These are phyloP conservation scores for Corythaeola cristata DNA, from an alignment of 2,113 vertebrate species.

Conservation along the genomic window DNA sequence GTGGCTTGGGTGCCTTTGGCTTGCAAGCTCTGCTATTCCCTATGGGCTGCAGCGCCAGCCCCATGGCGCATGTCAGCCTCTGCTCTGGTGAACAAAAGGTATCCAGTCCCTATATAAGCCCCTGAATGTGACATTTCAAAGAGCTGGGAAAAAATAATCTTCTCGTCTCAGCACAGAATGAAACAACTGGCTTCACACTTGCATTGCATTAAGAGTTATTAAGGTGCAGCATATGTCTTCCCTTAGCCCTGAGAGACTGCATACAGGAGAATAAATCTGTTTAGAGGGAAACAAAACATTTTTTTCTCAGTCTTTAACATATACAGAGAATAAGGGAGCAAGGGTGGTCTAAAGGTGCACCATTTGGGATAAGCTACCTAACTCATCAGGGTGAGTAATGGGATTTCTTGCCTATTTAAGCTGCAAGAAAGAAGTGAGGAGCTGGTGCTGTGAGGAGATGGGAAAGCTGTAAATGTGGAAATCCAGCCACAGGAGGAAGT, in stretches of 20 bases:
- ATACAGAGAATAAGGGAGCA: background rate
- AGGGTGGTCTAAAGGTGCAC: background rate
- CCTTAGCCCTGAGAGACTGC: background rate
- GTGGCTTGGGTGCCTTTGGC: background rate
- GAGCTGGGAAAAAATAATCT: background rate
- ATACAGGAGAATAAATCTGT: background rate
- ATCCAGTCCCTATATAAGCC: background rate
- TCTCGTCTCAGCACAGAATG: background rate
- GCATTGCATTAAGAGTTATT: background rate
- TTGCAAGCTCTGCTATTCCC: background rate
- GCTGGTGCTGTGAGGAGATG: background rate
- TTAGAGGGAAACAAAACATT: background rate
- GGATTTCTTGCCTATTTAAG: background rate
- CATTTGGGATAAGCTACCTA: background rate
- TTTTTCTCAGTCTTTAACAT: background rate
- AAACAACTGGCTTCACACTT: background rate
- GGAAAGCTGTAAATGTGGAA: background rate
- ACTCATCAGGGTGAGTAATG: background rate
- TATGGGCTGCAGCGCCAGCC: background rate
- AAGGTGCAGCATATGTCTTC: background rate
- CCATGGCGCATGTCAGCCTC: background rate
- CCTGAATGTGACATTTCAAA: background rate
- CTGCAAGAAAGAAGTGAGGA: background rate
- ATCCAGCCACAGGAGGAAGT: background rate
- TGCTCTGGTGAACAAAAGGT: background rate